phyloP scores from a whole-genome alignment of 2,888 invertebrate genomes.

The Lydus trimaculatus region DNA sequence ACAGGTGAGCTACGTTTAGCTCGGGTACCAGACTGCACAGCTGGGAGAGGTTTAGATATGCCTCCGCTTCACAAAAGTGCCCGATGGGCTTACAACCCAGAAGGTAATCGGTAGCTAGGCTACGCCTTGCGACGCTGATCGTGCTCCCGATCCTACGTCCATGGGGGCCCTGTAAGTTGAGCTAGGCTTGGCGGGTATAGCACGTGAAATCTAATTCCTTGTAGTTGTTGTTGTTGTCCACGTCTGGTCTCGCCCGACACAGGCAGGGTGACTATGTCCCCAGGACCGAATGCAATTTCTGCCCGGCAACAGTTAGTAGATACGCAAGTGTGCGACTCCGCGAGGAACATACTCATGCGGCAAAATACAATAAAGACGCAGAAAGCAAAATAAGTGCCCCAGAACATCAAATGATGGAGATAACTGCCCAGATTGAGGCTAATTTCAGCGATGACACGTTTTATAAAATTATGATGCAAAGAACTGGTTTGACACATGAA shows the following conservation, averaged over 20 bases:
- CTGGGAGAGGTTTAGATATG: no score
- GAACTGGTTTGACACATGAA: slow-evolving; percentile 5
- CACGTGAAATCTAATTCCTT: no score
- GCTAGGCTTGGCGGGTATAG: no score
- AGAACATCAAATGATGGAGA: background rate
- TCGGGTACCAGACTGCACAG: no score
- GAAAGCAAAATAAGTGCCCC: background rate
- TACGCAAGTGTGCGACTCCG: background rate
- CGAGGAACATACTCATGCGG: background rate
- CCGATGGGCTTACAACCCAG: no score
- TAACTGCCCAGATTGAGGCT: slow-evolving; percentile 62
- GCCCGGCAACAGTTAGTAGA: background rate
- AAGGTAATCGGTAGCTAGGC: no score
- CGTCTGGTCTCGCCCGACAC: background rate
- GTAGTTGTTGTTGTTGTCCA: no score
- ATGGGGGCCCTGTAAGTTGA: no score
- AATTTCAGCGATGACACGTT: background rate
- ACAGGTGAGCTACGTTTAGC: background rate
- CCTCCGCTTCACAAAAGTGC: no score
- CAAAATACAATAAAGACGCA: slow-evolving; percentile 13
- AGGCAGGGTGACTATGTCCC: background rate
- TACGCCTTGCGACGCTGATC: no score
- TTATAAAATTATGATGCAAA: slow-evolving; percentile 17
- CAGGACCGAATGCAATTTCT: background rate
- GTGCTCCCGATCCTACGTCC: no score